phyloP scores from a whole-genome alignment of 2,113 vertebrate genomes.

The Crocuta crocuta region DNA sequence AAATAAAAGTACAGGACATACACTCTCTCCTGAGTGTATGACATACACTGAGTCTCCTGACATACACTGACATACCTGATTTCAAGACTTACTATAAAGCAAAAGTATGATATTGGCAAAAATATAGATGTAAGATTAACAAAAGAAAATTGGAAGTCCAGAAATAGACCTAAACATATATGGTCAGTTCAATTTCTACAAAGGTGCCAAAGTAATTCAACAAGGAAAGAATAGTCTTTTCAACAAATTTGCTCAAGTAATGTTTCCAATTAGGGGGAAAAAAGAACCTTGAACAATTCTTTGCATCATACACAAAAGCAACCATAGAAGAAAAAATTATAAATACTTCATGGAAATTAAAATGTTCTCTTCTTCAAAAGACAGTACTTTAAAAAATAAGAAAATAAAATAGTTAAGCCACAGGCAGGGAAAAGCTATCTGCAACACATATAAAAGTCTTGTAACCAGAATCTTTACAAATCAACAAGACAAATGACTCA shows the following conservation, averaged over 20 bases:
- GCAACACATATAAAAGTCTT: background rate
- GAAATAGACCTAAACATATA: background rate
- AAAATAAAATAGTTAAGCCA: background rate
- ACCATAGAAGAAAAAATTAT: background rate
- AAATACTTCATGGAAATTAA: background rate
- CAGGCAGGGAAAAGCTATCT: background rate
- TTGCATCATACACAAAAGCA: background rate
- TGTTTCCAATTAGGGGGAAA: background rate
- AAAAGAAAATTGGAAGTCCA: background rate
- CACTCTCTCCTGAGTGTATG: background rate
- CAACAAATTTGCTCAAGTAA: background rate
- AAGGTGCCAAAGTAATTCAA: background rate
- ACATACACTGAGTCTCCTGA: no score
- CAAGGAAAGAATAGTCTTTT: background rate
- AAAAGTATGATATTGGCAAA: background rate
- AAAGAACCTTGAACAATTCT: background rate
- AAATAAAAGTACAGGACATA: background rate
- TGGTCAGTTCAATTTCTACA: background rate
- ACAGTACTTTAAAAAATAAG: background rate
- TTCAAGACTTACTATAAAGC: background rate
- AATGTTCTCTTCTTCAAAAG: background rate
- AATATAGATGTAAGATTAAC: background rate
- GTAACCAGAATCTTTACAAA: background rate
- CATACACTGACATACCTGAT: background rate
- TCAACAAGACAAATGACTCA: background rate